Evolutionary conservation across 2,113 vertebrate species (phyloP).

Genomic region (Anhinga rufa): DNA sequence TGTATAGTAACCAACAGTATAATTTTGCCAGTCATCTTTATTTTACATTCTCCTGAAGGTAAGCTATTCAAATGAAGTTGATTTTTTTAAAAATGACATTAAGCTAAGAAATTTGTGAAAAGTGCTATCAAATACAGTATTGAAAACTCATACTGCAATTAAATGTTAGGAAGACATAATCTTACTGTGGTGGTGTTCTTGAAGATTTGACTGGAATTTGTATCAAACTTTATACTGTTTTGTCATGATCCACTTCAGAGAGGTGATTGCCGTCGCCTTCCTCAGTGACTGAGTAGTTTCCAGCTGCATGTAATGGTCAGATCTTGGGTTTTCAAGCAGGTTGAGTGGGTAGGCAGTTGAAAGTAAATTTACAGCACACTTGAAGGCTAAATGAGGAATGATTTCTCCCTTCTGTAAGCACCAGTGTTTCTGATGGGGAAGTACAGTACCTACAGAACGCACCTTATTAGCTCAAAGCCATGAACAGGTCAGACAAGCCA

Average conservation of each 20-base stretch:
- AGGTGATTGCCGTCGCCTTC: neutral
- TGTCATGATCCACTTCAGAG: neutral
- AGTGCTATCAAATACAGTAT: neutral
- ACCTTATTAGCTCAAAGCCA: neutral
- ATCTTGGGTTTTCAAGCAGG: neutral
- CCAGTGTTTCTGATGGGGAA: neutral
- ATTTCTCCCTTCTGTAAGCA: neutral
- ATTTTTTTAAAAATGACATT: neutral
- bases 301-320: neutral
- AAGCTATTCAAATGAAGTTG: neutral
- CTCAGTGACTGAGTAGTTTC: neutral
- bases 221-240: neutral
- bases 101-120: neutral
- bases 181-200: neutral
- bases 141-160: neutral
- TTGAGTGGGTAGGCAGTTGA: neutral
- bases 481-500: neutral
- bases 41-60: neutral
- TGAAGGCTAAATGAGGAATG: neutral
- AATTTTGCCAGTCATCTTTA: neutral
- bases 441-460: neutral
- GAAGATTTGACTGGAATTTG: neutral
- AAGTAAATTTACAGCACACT: neutral
- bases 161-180: neutral
- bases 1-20: neutral